Conservation (phyloP, 1,140 invertebrate genomes). For the Atta texana region DNA sequence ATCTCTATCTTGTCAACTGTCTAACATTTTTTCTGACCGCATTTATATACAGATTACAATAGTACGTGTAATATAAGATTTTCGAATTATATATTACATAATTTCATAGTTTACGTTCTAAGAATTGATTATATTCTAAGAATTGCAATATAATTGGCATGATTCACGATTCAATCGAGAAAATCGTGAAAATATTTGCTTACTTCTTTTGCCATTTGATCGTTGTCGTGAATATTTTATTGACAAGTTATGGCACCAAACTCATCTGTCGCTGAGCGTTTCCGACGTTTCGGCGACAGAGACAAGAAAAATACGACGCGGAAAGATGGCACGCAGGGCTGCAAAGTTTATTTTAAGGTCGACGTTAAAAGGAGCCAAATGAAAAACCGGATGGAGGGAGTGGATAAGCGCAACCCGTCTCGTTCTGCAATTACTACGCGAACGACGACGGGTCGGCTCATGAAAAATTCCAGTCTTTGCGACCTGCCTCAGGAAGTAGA, state of each 20-base stretch:
- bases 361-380: conserved; percentile 76
- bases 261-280: neutral
- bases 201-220: neutral
- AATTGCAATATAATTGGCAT: neutral
- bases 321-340: conserved; percentile 63
- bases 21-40: neutral
- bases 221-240: conserved; percentile 21
- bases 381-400: conserved; percentile 75
- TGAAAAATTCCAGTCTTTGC: conserved; percentile 59
- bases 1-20: conserved; percentile 24
- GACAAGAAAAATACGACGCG: conserved; percentile 39
- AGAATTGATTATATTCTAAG: neutral
- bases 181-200: neutral
- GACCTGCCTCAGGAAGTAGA: conserved; percentile 52
- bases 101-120: neutral
- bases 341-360: conserved; percentile 78
- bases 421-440: conserved; percentile 73
- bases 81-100: neutral
- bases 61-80: neutral
- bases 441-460: conserved; percentile 36
- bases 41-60: neutral
- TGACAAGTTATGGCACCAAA: conserved; percentile 3
- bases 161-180: neutral
- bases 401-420: conserved; percentile 52
- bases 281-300: conserved; percentile 29